Evolutionary conservation across 2,113 vertebrate genomes (phyloP).

Genomic region (Plecotus auritus): DNA sequence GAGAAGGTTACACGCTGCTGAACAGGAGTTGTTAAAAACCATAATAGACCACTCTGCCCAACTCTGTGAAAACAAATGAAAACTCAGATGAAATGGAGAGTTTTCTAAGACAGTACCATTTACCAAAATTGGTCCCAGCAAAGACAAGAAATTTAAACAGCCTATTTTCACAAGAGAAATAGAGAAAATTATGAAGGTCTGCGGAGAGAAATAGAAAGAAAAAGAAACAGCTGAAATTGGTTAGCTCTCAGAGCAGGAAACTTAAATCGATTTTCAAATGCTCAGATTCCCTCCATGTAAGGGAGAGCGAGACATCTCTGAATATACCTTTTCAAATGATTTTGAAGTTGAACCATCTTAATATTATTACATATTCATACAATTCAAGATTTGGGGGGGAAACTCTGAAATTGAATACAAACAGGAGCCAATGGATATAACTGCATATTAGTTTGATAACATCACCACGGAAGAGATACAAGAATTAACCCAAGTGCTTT

Average conservation of each 20-base stretch:
- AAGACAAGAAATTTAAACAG: neutral
- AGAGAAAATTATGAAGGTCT: neutral
- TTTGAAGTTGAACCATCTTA: neutral
- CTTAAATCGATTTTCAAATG: neutral
- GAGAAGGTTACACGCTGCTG: neutral
- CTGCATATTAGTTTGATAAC: neutral
- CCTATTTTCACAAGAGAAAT: neutral
- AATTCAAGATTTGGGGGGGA: neutral
- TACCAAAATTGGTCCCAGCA: neutral
- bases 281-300: neutral
- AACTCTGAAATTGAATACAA: neutral
- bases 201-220: neutral
- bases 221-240: neutral
- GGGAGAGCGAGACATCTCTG: neutral
- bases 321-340: neutral
- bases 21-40: neutral
- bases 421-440: neutral
- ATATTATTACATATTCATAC: neutral
- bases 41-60: neutral
- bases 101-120: constrained; percentile 13
- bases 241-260: neutral
- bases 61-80: neutral
- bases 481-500: neutral
- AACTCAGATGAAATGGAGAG: neutral
- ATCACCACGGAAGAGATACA: neutral